phyloP scores from a whole-genome alignment of 2,888 invertebrate species.

The Salpingus planirostris region DNA sequence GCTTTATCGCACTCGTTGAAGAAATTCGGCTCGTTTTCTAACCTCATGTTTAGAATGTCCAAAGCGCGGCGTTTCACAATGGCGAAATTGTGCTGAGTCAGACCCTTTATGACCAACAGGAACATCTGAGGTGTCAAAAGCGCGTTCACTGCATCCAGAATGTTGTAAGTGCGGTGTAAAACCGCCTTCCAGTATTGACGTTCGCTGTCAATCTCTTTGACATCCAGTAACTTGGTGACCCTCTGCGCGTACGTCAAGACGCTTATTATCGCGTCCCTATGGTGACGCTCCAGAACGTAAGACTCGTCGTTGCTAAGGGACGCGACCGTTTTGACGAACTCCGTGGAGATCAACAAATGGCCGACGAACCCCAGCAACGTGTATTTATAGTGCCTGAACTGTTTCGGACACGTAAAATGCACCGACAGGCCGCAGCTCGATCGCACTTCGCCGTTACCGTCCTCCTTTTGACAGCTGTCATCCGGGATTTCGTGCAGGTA shows the following conservation, averaged over 20 bases:
- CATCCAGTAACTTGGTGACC: conserved; percentile 55
- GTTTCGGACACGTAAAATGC: conserved; percentile 55
- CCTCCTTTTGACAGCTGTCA: conserved; percentile 29
- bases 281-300: conserved; percentile 50
- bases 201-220: conserved; percentile 47
- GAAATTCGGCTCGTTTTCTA: conserved; percentile 59
- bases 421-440: conserved; percentile 44
- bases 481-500: conserved; percentile 58
- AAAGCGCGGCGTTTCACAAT: conserved; percentile 72
- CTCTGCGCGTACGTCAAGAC: conserved; percentile 58
- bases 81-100: conserved; percentile 61
- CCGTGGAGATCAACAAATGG: conserved; percentile 56
- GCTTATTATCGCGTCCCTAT: conserved; percentile 61
- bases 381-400: conserved; percentile 79
- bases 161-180: conserved; percentile 68
- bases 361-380: conserved; percentile 65
- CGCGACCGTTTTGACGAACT: conserved; percentile 60
- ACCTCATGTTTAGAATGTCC: conserved; percentile 75
- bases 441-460: conserved; percentile 45
- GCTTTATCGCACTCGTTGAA: conserved; percentile 43
- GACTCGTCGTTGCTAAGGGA: conserved; percentile 44
- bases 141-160: conserved; percentile 71
- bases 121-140: conserved; percentile 73
- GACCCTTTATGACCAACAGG: conserved; percentile 63
- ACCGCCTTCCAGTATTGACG: conserved; percentile 77